Base-by-base conservation (phyloP, 2,113 vertebrate species). In the Phycodurus eques region DNA sequence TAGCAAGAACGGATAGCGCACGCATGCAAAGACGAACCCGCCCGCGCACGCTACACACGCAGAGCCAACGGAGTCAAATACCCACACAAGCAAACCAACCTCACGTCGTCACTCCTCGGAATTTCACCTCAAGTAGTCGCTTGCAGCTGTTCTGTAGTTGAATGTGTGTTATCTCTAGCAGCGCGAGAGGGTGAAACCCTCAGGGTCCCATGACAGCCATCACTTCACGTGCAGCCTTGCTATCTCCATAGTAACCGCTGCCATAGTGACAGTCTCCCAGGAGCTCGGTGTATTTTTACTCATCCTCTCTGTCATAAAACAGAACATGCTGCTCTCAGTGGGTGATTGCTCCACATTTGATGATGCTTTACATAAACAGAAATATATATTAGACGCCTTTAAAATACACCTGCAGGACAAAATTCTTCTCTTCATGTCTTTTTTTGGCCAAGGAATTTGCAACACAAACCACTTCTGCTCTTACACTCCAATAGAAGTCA, bases 251-350 rank as follows among this genome's bases (percentile, higher is more conserved):
- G 90, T 78, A 89, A 89, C 88, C 2, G 81, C 86, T 90, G 86
- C 86, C 86, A 91, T 90, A 83, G 88, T 81, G 82, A 91, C 88
- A 5, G 78, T 87, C 86, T 91, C 87, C 86, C 78, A 80, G 78
- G 86, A 89, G 79, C 85, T 12, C 72, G 81, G 85, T 89, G 90
- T 91, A 90, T 90, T 90, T 91, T 87, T 88, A 79, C 81, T 84
- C 75, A 33, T 61, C 74, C 80, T 70, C 71, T 78, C 57, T 80
- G 76, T 78, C 85, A 89, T 90, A 80, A 89, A 88, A 84, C 80
- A 82, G 88, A 88, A 85, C 87, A 84, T 77, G 80, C 79, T 78
- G 84, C 83, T 85, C 86, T 86, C 75, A 65, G 87, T 88, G 88
- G 88, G 86, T 73, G 77, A 88, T 71, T 74, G 79, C 74, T 88